Percentiles rank a stretch among this genome's conserved stretches.
phyloP scores from a whole-genome alignment of 2,113 vertebrate species.

The Poeciliopsis prolifica region DNA sequence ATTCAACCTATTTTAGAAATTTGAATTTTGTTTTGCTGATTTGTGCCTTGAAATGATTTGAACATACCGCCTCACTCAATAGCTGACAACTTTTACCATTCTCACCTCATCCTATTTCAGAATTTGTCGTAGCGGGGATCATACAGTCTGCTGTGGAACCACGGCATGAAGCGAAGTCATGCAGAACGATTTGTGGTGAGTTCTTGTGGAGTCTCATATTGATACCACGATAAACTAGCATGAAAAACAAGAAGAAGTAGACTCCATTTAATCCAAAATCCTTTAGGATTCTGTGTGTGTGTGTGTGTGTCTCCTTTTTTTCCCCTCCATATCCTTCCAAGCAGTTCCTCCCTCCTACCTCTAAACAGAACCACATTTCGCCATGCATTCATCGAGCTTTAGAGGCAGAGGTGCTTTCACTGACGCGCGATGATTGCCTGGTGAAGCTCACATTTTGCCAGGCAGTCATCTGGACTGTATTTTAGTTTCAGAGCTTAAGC shows the following conservation, averaged over 20 bases:
- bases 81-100: neutral
- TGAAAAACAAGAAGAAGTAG: constrained; percentile 39
- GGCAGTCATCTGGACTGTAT: constrained; percentile 39
- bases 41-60: neutral
- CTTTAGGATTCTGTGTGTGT: constrained; percentile 17
- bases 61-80: neutral
- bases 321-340: constrained; percentile 22
- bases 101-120: neutral
- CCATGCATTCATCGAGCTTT: constrained; percentile 2
- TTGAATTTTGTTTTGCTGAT: neutral
- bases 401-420: neutral
- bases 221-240: constrained; percentile 29
- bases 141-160: constrained; percentile 18
- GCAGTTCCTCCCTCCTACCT: constrained; percentile 37
- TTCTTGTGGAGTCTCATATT: constrained; percentile 34
- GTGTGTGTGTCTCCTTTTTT: neutral
- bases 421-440: neutral
- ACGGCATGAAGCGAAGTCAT: constrained; percentile 28
- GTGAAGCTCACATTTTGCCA: neutral
- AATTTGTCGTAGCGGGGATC: constrained; percentile 22
- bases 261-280: constrained; percentile 21
- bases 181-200: constrained; percentile 39
- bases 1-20: constrained; percentile 23
- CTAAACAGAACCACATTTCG: constrained; percentile 79
- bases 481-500: constrained; percentile 49